Percentiles rank a stretch among this genome's conserved stretches.
Conservation (phyloP, 1,140 invertebrate species). For the Drosophila jambulina region DNA sequence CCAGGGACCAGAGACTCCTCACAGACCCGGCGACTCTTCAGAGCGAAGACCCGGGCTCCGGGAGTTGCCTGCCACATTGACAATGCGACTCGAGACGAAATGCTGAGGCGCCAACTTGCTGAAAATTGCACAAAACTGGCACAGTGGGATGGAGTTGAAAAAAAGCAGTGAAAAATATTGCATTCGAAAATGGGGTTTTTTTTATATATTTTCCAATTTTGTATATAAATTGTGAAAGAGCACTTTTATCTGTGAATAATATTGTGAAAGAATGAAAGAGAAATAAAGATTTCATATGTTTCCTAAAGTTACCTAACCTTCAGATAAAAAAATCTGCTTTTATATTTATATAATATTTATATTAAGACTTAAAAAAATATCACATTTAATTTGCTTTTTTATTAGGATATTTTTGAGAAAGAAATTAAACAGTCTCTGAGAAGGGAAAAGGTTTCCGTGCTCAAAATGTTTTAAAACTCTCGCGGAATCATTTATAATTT, state of each 20-base stretch:
- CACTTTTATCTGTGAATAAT: too few relatives aligned
- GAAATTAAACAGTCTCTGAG: not conserved
- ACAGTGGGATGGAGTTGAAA: not conserved
- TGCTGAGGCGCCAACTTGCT: slow-evolving; percentile 11
- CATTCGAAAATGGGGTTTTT: not conserved
- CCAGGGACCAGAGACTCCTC: slow-evolving; percentile 23
- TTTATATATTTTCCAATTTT: not conserved
- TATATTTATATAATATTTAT: too few relatives aligned
- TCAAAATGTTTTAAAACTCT: too few relatives aligned
- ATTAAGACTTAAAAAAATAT: too few relatives aligned
- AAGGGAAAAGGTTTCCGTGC: not conserved
- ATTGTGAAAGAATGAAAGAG: too few relatives aligned
- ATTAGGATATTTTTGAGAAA: too few relatives aligned
- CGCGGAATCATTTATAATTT: too few relatives aligned
- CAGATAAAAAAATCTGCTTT: too few relatives aligned
- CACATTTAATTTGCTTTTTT: too few relatives aligned
- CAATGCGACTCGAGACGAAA: slow-evolving; percentile 16
- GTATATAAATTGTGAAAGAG: too few relatives aligned
- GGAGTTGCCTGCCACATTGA: slow-evolving; percentile 33
- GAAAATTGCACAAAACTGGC: slow-evolving; percentile 9
- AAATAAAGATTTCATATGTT: too few relatives aligned
- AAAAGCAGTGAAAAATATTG: not conserved
- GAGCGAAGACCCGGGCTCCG: slow-evolving; percentile 20
- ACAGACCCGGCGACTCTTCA: slow-evolving; percentile 11
- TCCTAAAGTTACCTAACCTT: too few relatives aligned